A percentile compares a stretch with the other conserved stretches of the same genome.
Evolutionary conservation across 2,888 invertebrate species (phyloP).

Genomic region (Drosophila meridionalis): DNA sequence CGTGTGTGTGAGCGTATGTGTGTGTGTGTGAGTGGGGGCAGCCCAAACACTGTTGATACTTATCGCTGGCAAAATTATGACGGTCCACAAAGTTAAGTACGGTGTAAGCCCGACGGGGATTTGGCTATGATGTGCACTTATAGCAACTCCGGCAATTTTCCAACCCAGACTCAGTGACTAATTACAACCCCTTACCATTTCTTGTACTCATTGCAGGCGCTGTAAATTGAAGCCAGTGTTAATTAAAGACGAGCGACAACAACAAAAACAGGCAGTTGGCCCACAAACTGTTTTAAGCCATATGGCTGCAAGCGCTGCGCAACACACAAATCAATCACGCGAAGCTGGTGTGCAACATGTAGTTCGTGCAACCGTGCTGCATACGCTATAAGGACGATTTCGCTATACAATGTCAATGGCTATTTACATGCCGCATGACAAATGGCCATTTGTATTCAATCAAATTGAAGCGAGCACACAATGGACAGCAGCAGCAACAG

Average conservation of each 20-base stretch:
- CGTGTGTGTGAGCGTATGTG: conserved; percentile 1
- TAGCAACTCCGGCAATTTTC: conserved; percentile 29
- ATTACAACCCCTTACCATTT: conserved; percentile 54
- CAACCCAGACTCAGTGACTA: conserved; percentile 59
- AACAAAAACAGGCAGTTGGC: conserved; percentile 1
- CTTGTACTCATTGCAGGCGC: conserved; percentile 48
- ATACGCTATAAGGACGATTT: conserved; percentile 18
- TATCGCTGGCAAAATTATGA: conserved; percentile 70
- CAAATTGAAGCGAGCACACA: conserved; percentile 50
- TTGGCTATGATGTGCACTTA: conserved; percentile 29
- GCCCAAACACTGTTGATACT: conserved; percentile 59
- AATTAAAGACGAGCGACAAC: conserved; percentile 52
- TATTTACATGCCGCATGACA: conserved; percentile 74
- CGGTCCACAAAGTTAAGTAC: conserved; percentile 56
- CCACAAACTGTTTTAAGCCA: conserved; percentile 7
- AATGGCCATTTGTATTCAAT: conserved; percentile 66
- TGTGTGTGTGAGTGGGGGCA: conserved; percentile 2
- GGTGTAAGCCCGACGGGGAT: conserved; percentile 48
- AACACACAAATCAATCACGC: conserved; percentile 60
- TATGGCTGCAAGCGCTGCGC: conserved; percentile 1
- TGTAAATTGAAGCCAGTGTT: conserved; percentile 53
- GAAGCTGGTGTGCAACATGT: conserved; percentile 55
- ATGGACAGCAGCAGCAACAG: conserved; percentile 34
- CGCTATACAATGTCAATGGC: conserved; percentile 66
- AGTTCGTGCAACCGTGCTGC: conserved; percentile 35